phyloP scores from a whole-genome alignment of 2,888 invertebrate genomes.

The Drosophila mimetica region DNA sequence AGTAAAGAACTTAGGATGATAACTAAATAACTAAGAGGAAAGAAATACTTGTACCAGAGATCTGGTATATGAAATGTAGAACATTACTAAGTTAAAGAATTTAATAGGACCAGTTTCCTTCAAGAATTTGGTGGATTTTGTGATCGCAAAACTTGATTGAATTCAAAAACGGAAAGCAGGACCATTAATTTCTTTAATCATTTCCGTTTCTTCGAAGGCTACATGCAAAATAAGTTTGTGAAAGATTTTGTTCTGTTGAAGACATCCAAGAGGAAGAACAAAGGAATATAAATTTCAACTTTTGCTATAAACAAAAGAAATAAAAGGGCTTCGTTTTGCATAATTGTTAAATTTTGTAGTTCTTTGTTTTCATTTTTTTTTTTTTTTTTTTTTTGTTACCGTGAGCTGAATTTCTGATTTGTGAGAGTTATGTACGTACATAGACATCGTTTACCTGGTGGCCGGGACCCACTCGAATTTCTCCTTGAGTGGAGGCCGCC shows the following conservation, averaged over 20 bases:
- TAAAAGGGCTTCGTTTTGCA: conserved; percentile 18
- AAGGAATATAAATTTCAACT: conserved; percentile 34
- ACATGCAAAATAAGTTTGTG: conserved; percentile 23
- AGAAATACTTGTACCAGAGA: neutral
- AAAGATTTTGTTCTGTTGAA: conserved; percentile 23
- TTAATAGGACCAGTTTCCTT: neutral
- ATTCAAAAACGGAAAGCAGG: conserved; percentile 19
- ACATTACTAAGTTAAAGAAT: neutral
- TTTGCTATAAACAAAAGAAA: conserved; percentile 33
- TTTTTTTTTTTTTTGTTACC: conserved; percentile 84
- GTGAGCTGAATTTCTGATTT: conserved; percentile 84
- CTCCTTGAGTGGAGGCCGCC: conserved; percentile 90
- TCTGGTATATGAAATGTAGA: neutral
- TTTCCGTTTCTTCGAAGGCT: conserved; percentile 28
- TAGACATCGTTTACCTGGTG: conserved; percentile 90
- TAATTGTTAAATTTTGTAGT: conserved; percentile 39
- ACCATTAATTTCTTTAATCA: conserved; percentile 6
- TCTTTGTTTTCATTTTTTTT: conserved; percentile 36
- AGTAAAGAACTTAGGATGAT: neutral
- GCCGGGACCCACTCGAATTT: conserved; percentile 91
- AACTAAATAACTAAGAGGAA: neutral
- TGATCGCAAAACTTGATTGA: conserved; percentile 1
- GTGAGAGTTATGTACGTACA: conserved; percentile 87
- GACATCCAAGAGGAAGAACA: conserved; percentile 31
- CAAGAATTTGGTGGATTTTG: neutral